Conservation (phyloP, 2,113 vertebrate genomes). For the Psephotus haematonotus region DNA sequence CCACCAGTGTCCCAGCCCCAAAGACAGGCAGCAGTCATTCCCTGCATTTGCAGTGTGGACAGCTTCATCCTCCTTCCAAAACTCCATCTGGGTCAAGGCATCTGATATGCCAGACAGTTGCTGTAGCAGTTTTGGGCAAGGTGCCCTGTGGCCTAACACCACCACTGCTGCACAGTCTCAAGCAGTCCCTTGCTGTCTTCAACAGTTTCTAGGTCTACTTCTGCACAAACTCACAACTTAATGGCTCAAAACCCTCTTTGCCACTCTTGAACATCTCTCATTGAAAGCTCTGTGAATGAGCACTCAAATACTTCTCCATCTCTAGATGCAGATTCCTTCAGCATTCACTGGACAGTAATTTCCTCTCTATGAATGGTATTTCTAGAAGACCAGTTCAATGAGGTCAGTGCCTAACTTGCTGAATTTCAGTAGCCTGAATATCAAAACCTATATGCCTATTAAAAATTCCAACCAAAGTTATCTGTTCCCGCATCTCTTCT, state of each 20-base stretch:
- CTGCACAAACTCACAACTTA: not conserved
- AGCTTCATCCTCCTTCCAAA: not conserved
- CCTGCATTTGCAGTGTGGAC: not conserved
- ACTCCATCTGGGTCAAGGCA: not conserved
- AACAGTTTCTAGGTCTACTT: not conserved
- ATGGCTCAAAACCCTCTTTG: not conserved
- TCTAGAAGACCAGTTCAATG: not conserved
- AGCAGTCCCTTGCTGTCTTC: not conserved
- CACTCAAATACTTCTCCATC: not conserved
- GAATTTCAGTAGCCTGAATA: not conserved
- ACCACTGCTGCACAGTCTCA: not conserved
- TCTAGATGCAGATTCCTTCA: not conserved
- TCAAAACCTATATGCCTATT: not conserved
- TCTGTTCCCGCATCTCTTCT: not conserved
- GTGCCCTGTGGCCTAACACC: not conserved
- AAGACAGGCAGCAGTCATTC: not conserved
- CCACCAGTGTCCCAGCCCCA: no score
- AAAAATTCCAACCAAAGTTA: not conserved
- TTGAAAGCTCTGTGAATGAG: not conserved
- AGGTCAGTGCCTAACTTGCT: not conserved
- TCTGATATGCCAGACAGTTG: not conserved
- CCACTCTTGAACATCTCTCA: not conserved
- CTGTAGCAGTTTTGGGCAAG: not conserved
- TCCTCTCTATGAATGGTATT: not conserved
- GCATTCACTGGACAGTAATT: not conserved